phyloP scores from a whole-genome alignment of 1,140 invertebrate genomes.

The Drosophila melanica region DNA sequence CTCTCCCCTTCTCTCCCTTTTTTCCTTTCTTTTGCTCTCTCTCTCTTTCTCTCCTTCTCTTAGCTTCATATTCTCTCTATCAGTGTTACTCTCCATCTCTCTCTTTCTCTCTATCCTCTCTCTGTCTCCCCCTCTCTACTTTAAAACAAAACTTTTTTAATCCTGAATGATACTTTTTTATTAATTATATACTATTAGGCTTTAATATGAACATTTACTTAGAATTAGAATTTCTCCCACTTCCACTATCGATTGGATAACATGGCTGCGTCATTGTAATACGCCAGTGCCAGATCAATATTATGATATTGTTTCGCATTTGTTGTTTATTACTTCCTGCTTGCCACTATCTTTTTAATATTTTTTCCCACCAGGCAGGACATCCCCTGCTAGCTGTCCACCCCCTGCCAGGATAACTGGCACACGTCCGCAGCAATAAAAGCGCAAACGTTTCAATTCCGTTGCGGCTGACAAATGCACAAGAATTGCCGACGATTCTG shows the following conservation, averaged over 20 bases:
- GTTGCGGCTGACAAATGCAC: constrained; percentile 83
- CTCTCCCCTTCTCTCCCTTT: too few species aligned
- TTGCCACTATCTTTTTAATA: constrained; percentile 65
- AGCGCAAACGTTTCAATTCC: constrained; percentile 82
- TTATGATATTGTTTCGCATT: constrained; percentile 63
- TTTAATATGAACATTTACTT: background rate
- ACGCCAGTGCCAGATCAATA: constrained; percentile 23
- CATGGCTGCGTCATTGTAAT: background rate
- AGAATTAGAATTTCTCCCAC: background rate
- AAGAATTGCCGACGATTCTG: constrained; percentile 65
- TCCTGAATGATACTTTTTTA: too few species aligned
- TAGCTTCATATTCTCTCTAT: too few species aligned
- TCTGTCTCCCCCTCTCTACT: too few species aligned
- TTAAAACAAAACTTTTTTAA: too few species aligned
- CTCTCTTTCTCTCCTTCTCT: too few species aligned
- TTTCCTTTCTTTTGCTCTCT: too few species aligned
- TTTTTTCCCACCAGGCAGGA: constrained; percentile 60
- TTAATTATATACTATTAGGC: background rate
- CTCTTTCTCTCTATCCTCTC: too few species aligned
- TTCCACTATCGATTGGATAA: background rate
- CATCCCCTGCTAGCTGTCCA: constrained; percentile 18
- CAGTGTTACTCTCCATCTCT: too few species aligned
- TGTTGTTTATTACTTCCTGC: constrained; percentile 74
- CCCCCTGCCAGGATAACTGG: constrained; percentile 27
- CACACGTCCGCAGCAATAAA: constrained; percentile 76